phyloP scores from a whole-genome alignment of 1,140 invertebrate genomes.

The Eurosta solidaginis region DNA sequence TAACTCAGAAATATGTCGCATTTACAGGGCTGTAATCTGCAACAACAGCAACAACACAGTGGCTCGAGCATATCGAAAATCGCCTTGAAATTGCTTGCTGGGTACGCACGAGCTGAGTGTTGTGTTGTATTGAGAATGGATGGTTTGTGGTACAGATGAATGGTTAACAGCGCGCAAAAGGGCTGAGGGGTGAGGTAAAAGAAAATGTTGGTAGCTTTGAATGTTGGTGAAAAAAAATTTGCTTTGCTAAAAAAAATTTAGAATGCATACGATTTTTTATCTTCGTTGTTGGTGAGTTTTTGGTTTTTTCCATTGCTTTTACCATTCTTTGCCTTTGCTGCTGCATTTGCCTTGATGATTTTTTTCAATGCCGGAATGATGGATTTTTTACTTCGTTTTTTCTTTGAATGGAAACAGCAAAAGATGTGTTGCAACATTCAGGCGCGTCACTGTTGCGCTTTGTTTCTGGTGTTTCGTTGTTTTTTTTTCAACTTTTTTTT shows the following conservation, averaged over 20 bases:
- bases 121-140: conserved; percentile 11
- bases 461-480: neutral
- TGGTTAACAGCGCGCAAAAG: neutral
- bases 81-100: too few species aligned
- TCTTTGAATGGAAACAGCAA: neutral
- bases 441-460: neutral
- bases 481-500: neutral
- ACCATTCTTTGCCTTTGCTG: conserved; percentile 41
- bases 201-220: neutral
- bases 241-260: conserved; percentile 2
- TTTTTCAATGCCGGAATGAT: neutral
- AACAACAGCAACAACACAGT: too few species aligned
- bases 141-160: conserved; percentile 15
- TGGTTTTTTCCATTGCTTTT: conserved; percentile 41
- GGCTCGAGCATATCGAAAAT: too few species aligned
- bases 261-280: conserved; percentile 35
- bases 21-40: too few species aligned
- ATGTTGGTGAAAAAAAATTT: conserved; percentile 1
- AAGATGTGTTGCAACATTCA: neutral
- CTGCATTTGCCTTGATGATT: neutral
- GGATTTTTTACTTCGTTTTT: neutral
- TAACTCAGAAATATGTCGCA: too few species aligned
- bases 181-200: neutral
- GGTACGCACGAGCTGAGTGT: conserved; percentile 2
- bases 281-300: conserved; percentile 25